A percentile compares a stretch with the other conserved stretches of the same genome.
Evolutionary conservation across 2,113 vertebrate genomes (phyloP).

Genomic region (Gopherus flavomarginatus): DNA sequence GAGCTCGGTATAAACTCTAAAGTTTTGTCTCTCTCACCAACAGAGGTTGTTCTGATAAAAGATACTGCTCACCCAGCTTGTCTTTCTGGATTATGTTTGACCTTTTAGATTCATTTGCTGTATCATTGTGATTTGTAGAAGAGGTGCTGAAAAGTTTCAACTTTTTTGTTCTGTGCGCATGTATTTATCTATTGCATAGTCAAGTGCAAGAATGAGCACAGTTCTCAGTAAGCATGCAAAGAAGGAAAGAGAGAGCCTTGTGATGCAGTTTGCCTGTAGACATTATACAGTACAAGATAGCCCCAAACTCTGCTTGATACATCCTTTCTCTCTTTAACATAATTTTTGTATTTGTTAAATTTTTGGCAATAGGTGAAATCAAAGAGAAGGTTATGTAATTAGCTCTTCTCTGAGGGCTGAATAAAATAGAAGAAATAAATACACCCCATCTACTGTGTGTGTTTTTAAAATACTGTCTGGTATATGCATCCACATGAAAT

Average conservation of each 20-base stretch:
- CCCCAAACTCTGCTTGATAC: neutral
- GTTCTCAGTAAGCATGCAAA: constrained; percentile 44
- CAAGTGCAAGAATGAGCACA: constrained; percentile 19
- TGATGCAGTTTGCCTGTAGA: neutral
- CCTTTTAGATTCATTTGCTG: constrained; percentile 53
- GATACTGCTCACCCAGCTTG: neutral
- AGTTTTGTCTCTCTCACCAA: neutral
- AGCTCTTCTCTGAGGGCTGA: neutral
- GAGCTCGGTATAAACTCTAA: neutral
- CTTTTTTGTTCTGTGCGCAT: neutral
- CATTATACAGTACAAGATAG: neutral
- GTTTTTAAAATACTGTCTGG: neutral
- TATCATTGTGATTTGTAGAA: constrained; percentile 62
- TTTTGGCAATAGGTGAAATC: constrained; percentile 24
- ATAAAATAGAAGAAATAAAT: constrained; percentile 34
- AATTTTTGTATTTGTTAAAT: neutral
- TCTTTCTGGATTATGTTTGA: constrained; percentile 25
- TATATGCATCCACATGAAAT: neutral
- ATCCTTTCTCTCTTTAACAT: neutral
- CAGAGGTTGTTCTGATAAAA: neutral
- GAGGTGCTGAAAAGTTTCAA: neutral
- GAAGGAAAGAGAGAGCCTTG: neutral
- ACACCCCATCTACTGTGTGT: neutral
- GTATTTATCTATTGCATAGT: constrained; percentile 28
- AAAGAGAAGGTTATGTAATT: neutral